phyloP scores from a whole-genome alignment of 1,140 invertebrate genomes.

The Galleria mellonella region DNA sequence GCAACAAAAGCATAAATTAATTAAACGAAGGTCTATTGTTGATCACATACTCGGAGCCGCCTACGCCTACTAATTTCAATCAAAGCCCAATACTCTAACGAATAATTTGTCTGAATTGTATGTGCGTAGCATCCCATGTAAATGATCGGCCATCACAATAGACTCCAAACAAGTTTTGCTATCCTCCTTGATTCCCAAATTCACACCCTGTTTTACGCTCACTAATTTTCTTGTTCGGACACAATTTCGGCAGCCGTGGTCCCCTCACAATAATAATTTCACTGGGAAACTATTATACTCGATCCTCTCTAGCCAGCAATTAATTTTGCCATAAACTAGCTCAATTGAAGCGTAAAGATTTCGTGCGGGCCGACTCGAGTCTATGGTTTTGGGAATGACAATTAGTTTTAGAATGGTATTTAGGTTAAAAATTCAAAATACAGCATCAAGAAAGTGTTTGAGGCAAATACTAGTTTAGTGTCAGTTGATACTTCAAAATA shows the following conservation, averaged over 20 bases:
- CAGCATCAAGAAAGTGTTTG: too few species aligned
- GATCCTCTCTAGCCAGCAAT: slow-evolving; percentile 64
- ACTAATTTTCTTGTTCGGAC: slow-evolving; percentile 73
- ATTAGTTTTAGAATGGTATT: slow-evolving; percentile 37
- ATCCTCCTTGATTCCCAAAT: slow-evolving; percentile 65
- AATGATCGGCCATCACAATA: slow-evolving; percentile 55
- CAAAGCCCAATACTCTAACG: slow-evolving; percentile 7
- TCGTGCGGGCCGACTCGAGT: slow-evolving; percentile 44
- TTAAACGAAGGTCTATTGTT: too few species aligned
- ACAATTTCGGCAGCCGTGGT: slow-evolving; percentile 51
- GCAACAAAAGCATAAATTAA: too few species aligned
- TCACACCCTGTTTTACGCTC: slow-evolving; percentile 70
- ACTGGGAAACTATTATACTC: slow-evolving; percentile 65
- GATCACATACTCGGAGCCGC: not conserved
- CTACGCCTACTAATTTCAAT: slow-evolving; percentile 4
- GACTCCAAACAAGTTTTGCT: slow-evolving; percentile 44
- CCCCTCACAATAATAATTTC: slow-evolving; percentile 69
- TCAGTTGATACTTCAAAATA: too few species aligned
- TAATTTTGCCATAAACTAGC: slow-evolving; percentile 69
- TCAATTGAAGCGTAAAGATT: slow-evolving; percentile 70
- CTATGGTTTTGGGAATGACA: slow-evolving; percentile 45
- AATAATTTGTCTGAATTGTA: slow-evolving; percentile 34
- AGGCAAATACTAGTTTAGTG: too few species aligned
- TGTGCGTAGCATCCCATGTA: slow-evolving; percentile 54
- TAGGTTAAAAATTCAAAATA: too few species aligned